These are phyloP conservation scores for Diadumene lineata DNA, from an alignment of 92 coral and sea anemone species.

Conservation along the genomic window DNA sequence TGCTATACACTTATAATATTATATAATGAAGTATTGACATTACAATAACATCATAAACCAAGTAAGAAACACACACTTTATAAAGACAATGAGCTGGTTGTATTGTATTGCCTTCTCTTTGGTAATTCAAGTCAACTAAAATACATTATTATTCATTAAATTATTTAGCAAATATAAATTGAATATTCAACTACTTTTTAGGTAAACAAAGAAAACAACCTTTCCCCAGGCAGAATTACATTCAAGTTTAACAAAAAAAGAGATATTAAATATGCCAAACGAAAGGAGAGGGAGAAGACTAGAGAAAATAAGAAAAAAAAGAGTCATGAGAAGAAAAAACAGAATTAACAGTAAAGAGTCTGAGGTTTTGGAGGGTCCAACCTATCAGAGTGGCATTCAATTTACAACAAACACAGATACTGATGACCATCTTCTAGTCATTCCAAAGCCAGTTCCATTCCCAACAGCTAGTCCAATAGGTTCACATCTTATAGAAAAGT, in stretches of 20 bases:
- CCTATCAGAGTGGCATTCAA: slow-evolving; percentile 28
- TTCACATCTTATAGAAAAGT: slow-evolving; percentile 11
- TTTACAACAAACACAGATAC: background rate
- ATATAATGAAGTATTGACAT: too few relatives aligned
- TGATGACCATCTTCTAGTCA: background rate
- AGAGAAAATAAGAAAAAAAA: slow-evolving; percentile 20
- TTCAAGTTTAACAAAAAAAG: slow-evolving; percentile 14
- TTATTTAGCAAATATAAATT: too few relatives aligned
- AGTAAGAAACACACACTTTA: too few relatives aligned
- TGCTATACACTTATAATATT: too few relatives aligned
- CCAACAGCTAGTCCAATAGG: slow-evolving; percentile 33
- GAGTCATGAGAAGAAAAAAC: slow-evolving; percentile 15
- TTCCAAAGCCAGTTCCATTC: background rate
- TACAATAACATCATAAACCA: too few relatives aligned
- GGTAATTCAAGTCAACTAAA: too few relatives aligned
- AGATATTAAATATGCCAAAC: slow-evolving; percentile 15
- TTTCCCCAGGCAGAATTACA: slow-evolving; percentile 38
- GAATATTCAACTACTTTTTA: slow-evolving; percentile 11
- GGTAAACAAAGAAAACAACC: slow-evolving; percentile 34
- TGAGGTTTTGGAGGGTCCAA: slow-evolving; percentile 21
- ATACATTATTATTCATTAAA: background rate
- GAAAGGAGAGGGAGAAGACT: slow-evolving; percentile 24
- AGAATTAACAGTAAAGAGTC: background rate
- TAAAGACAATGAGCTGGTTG: too few relatives aligned
- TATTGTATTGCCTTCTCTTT: too few relatives aligned